These are phyloP conservation scores for Theropithecus gelada DNA, from an alignment of 2,113 vertebrate genomes.

Conservation along the genomic window DNA sequence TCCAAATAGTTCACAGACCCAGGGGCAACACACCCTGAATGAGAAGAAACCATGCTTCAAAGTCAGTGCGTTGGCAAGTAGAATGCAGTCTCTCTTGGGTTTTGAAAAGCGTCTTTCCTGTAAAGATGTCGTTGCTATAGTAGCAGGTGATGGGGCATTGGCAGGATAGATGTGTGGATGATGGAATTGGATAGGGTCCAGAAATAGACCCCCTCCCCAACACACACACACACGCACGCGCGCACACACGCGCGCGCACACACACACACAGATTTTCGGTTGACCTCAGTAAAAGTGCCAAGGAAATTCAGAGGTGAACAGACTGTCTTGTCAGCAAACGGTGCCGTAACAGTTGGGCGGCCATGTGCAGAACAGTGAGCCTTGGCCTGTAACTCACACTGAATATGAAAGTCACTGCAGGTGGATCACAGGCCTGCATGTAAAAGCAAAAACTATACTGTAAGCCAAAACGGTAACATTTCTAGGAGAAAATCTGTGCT, in stretches of 20 bases:
- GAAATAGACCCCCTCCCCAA: too few species aligned
- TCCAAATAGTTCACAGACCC: too few species aligned
- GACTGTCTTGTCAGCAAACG: fast-evolving
- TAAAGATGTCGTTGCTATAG: background rate
- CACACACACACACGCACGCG: background rate
- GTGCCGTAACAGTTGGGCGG: background rate
- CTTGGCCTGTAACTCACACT: fast-evolving
- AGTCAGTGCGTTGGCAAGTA: background rate
- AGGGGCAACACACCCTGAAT: fast-evolving
- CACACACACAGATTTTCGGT: background rate
- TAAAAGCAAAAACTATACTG: background rate
- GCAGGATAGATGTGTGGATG: background rate
- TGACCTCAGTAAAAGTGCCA: fast-evolving
- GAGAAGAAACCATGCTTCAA: background rate
- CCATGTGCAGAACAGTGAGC: fast-evolving
- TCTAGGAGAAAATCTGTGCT: background rate
- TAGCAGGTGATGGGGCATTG: fast-evolving
- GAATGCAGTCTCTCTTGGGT: background rate
- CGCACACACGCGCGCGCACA: fast-evolving
- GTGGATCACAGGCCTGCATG: fast-evolving
- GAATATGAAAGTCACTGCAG: background rate
- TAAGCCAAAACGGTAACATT: too few species aligned
- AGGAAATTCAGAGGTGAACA: background rate
- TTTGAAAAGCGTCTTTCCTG: background rate
- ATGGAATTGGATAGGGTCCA: background rate